Conservation (phyloP, 2,113 vertebrate genomes). For the Hydrolagus affinis region DNA sequence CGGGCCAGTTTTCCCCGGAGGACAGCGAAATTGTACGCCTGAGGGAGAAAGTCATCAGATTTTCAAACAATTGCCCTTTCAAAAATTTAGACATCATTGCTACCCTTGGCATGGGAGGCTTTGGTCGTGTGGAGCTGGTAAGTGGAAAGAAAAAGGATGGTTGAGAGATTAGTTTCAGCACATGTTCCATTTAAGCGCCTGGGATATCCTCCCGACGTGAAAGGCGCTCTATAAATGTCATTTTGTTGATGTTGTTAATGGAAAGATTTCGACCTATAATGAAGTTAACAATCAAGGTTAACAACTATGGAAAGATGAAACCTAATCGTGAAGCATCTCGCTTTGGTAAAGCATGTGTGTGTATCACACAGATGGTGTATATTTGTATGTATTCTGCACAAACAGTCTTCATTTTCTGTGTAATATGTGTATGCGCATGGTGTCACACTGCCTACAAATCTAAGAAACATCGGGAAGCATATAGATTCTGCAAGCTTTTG, state of each 20-base stretch:
- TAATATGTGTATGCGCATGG: no score
- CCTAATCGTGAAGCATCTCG: no score
- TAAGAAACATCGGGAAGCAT: no score
- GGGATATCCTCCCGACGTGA: background rate
- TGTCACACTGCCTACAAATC: no score
- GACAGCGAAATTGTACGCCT: constrained; percentile 53
- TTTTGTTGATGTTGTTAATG: background rate
- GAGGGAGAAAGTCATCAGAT: constrained; percentile 64
- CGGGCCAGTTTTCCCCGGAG: constrained; percentile 36
- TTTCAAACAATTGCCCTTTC: constrained; percentile 65
- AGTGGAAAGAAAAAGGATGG: constrained; percentile 40
- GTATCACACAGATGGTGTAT: no score
- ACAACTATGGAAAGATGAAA: background rate
- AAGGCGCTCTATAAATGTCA: no score
- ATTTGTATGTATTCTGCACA: no score
- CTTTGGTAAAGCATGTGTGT: no score
- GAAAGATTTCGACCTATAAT: no score
- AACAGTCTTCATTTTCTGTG: no score
- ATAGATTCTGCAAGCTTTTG: no score
- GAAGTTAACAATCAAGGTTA: background rate
- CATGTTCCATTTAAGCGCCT: background rate
- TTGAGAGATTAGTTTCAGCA: background rate
- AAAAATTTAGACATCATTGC: constrained; percentile 73
- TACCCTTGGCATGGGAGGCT: constrained; percentile 86
- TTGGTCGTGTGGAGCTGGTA: constrained; percentile 92